phyloP scores from a whole-genome alignment of 2,888 invertebrate species.

The Dolomedes plantarius region DNA sequence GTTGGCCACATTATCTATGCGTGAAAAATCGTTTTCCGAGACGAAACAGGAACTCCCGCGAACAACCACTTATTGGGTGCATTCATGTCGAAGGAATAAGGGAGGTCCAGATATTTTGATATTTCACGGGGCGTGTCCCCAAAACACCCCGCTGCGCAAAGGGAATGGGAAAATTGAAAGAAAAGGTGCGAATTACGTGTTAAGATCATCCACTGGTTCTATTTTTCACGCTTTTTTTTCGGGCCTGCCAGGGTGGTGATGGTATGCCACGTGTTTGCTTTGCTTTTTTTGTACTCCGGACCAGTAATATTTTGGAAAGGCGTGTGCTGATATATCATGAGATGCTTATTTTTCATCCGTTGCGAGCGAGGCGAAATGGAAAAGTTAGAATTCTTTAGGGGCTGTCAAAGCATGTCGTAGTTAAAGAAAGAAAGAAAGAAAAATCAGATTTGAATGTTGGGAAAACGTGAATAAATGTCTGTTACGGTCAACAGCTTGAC shows the following conservation, averaged over 20 bases:
- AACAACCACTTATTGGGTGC: slow-evolving; percentile 35
- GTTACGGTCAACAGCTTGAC: too few relatives aligned
- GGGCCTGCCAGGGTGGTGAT: neutral
- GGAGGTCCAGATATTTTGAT: slow-evolving; percentile 34
- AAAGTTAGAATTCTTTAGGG: neutral
- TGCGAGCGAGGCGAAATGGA: neutral
- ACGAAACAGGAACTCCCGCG: slow-evolving; percentile 9
- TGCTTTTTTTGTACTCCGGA: neutral
- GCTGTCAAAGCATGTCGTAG: neutral
- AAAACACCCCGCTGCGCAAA: slow-evolving; percentile 28
- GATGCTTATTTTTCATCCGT: neutral
- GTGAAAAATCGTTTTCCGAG: neutral
- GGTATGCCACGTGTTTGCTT: neutral
- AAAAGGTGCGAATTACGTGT: slow-evolving; percentile 41
- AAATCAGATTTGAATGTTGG: too few relatives aligned
- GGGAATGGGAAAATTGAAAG: slow-evolving; percentile 48
- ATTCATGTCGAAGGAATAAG: neutral
- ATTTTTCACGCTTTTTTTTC: neutral
- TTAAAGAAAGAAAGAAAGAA: too few relatives aligned
- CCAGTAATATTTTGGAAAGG: neutral
- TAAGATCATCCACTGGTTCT: neutral
- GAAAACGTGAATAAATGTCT: too few relatives aligned
- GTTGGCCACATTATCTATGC: neutral
- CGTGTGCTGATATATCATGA: neutral
- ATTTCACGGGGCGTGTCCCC: slow-evolving; percentile 65